Conservation (phyloP, 2,113 vertebrate genomes). For the Marcusenius ussheri region DNA sequence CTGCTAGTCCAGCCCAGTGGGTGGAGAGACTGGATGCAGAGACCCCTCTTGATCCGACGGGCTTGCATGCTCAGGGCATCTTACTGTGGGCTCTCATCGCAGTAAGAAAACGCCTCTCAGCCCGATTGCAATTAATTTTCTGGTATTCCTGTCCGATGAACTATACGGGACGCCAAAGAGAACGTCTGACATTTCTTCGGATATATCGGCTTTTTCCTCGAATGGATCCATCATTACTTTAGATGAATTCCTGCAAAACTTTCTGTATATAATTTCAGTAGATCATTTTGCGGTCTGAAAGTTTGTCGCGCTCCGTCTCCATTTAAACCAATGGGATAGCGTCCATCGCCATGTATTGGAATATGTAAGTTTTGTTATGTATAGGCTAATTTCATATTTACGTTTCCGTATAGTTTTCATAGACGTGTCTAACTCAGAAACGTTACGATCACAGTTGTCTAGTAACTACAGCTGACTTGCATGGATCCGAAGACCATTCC, state of each 20-base stretch:
- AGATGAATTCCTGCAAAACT: neutral
- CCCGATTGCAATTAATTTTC: neutral
- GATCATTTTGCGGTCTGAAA: neutral
- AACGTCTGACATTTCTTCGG: neutral
- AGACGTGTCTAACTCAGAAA: neutral
- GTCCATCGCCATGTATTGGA: neutral
- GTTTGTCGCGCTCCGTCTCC: neutral
- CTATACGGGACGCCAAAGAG: neutral
- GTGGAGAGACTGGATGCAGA: slow-evolving; percentile 45
- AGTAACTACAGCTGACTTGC: neutral
- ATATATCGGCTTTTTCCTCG: neutral
- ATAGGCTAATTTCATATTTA: neutral
- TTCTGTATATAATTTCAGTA: neutral
- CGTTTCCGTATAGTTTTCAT: neutral
- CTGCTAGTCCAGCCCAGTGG: slow-evolving; percentile 32
- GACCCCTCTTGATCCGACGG: slow-evolving; percentile 28
- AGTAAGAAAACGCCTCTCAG: neutral
- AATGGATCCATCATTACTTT: neutral
- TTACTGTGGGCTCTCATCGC: neutral
- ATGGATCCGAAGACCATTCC: neutral
- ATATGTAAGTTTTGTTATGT: slow-evolving; percentile 8
- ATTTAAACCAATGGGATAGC: neutral
- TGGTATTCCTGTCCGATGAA: neutral
- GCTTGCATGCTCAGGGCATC: neutral
- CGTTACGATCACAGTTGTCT: neutral